A percentile compares a stretch with the other conserved stretches of the same genome.
These are phyloP conservation scores for Eupithecia subumbrata DNA, from an alignment of 2,888 invertebrate genomes.

Conservation along the genomic window DNA sequence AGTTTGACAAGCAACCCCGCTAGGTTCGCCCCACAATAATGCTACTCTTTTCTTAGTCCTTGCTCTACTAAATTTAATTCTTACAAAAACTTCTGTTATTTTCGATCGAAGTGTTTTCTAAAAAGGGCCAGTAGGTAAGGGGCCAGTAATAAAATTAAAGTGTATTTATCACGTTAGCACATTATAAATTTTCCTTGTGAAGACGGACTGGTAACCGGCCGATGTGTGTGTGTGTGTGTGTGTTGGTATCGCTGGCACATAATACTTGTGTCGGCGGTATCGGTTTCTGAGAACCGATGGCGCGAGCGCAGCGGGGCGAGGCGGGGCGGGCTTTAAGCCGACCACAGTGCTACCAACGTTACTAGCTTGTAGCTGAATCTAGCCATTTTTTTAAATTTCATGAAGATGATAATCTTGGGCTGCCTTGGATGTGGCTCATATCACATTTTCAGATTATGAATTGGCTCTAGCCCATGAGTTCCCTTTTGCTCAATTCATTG, in stretches of 20 bases:
- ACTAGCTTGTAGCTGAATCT: background rate
- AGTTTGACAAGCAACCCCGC: no score
- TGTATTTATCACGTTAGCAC: constrained; percentile 18
- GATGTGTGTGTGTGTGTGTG: constrained; percentile 55
- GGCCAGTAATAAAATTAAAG: constrained; percentile 12
- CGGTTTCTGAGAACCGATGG: constrained; percentile 75
- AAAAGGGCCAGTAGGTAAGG: background rate
- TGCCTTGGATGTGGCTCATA: background rate
- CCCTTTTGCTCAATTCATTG: background rate
- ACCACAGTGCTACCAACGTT: background rate
- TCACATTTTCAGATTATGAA: background rate
- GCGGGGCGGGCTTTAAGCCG: constrained; percentile 42
- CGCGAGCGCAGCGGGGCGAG: constrained; percentile 62
- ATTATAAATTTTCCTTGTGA: constrained; percentile 42
- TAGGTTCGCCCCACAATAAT: background rate
- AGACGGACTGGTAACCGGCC: constrained; percentile 51
- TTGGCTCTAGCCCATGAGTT: background rate
- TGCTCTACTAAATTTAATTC: background rate
- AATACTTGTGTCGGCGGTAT: constrained; percentile 60
- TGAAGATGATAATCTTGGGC: background rate
- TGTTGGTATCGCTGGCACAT: constrained; percentile 53
- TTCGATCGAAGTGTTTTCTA: background rate
- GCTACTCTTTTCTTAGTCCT: background rate
- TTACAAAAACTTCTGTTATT: background rate
- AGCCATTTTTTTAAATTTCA: background rate